Base-by-base conservation (phyloP, 2,113 vertebrate species). In the Chroicocephalus ridibundus region DNA sequence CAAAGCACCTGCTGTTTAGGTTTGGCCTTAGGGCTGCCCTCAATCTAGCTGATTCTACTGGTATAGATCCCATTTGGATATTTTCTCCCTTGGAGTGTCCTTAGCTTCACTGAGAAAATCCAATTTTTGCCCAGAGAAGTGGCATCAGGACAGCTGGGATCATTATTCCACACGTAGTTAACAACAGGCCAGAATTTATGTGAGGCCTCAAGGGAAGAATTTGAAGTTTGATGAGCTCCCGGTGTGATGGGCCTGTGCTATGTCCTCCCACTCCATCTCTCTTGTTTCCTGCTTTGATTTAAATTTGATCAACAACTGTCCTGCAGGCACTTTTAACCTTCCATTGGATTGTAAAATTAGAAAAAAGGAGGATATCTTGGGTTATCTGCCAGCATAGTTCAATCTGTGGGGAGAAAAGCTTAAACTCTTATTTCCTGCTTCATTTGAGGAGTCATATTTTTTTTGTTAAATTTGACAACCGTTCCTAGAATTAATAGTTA, bases 241-340 rank as follows among this genome's bases (percentile, higher is more conserved):
- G 5, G 52, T 68, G 51, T 66, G 60, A 71, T 62, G 64, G 58
- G 55, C 24, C 51, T 81, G 40, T 69, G 26, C 65, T 60, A 16
- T 52, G 62, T 70, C 24, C 10, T 70, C 51, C 54, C 40, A 90
- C 75, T 93, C 38, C 24, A 26, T 61, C 75, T 47, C 40, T 87
- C 38, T 79, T 3, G 0, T 86, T 90, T 95, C 57, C 66, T 88
- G 11, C 47, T 92, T 91, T 83, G 64, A 74, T 75, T 93, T 95
- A 74, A 80, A 94, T 96, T 94, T 94, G 62, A 93, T 96, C 85
- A 93, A 95, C 61, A 84, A 16, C 54, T 82, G n/a, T 86, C 90
- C 82, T 88, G 71, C 70, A 86, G 88, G 85, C 58, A 70, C 54
- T 95, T 91, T 76, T 70, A 94, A 90, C 74, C 70, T 96, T 96